Evolutionary conservation across 2,888 invertebrate species (phyloP), one percentile per base, ranked within the genome.

Genomic region (Drosophila koepferae): DNA sequence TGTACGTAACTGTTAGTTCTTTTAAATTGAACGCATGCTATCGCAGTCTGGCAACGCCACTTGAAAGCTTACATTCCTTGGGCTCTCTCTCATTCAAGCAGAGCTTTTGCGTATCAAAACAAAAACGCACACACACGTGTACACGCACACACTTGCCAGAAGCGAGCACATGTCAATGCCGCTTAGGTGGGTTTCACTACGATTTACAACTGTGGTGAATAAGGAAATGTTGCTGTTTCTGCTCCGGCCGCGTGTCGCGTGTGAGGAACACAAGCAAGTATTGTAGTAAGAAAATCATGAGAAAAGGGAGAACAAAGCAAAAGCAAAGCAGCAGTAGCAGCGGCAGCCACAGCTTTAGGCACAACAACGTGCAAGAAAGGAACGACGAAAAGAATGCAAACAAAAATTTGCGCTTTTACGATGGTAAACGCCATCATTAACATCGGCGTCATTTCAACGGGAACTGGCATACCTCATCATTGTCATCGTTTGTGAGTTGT

Each of bases 161-260:
- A 55, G 48, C 72, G 66, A 63, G 84, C 85, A 85, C 86, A 85
- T 89, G 89, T 77, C 65, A 59, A 31, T 43, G 46, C 55, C 63
- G 73, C 77, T 55, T 23, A 62, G 72, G 79, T 53, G 63, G 54
- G 63, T 38, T 44, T 43, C 64, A 49, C 40, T 68, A 80, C 72
- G 63, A 77, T 86, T 86, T 86, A 86, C 86, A 86, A 86, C 86
- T 89, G 86, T 86, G 86, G 86, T 89, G 89, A 72, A 28, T 86
- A 78, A 63, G 23, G 43, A 63, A 66, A 66, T 64, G 41, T 59
- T 78, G 40, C 34, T 54, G 63, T 49, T 59, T 46, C 28, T 55
- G 40, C 41, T 54, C 20, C 60, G 43, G 72, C 46, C 65, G 65
- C 70, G 60, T 63, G 72, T 65, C 79, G 79, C 85, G 79, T 73